These are phyloP conservation scores for Aurelia aurita complex sp. Pacific DNA, from an alignment of 30 jellyfish, hydroid and myxozoan species.

Conservation along the genomic window DNA sequence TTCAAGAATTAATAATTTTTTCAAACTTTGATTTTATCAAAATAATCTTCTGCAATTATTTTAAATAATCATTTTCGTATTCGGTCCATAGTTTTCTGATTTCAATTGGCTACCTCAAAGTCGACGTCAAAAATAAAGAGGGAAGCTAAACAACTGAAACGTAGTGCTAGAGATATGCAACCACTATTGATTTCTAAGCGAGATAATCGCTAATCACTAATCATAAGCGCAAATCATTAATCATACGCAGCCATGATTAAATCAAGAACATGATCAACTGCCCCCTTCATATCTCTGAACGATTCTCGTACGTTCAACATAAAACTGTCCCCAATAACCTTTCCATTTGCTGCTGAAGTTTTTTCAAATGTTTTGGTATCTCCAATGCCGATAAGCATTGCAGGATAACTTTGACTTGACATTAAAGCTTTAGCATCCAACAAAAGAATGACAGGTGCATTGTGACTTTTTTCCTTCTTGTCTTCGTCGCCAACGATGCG, in stretches of 20 bases:
- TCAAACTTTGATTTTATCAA: too few relatives aligned
- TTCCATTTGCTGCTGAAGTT: neutral
- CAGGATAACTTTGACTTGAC: neutral
- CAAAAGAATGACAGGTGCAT: neutral
- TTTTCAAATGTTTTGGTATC: neutral
- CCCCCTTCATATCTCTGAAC: neutral
- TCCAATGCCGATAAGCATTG: neutral
- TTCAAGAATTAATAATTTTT: too few relatives aligned
- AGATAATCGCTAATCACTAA: too few relatives aligned
- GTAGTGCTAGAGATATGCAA: too few relatives aligned
- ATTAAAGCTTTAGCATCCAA: neutral
- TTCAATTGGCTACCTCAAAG: too few relatives aligned
- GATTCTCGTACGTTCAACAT: neutral
- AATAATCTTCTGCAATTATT: too few relatives aligned
- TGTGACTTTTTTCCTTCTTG: neutral
- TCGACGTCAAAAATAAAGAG: too few relatives aligned
- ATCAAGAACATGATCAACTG: conserved; percentile 1
- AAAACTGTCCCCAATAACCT: neutral
- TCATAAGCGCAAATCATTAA: neutral
- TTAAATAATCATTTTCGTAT: too few relatives aligned
- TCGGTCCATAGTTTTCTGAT: too few relatives aligned
- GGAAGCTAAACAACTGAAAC: too few relatives aligned
- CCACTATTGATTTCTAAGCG: too few relatives aligned
- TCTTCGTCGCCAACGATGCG: neutral
- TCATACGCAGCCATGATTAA: neutral